Base-by-base conservation (phyloP, 2,113 vertebrate species). In the Amphilophus citrinellus region DNA sequence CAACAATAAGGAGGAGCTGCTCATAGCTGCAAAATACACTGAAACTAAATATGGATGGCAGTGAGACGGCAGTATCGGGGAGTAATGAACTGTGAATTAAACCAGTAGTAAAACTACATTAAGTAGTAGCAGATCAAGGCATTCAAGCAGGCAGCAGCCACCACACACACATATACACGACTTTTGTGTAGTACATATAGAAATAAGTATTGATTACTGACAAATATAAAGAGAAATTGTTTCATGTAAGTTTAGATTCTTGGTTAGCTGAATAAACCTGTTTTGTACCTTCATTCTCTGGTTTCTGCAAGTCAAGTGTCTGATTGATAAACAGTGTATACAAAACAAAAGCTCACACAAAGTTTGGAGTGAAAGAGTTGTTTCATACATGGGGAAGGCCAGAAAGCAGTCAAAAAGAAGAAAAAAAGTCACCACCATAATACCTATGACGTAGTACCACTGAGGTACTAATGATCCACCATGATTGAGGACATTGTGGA, bases 201-300 rank as follows among this genome's bases (percentile, higher is more conserved):
- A 71, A 53, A 71, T 30, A 50, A 50, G 47, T 50, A 53, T 53
- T 18, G 50, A 18, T 18, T 7, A 73, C 15, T 73, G 47, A 56
- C 1, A 0, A 73, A 73, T 53, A 47, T 56, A 18, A 53, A 73
- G 47, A 35, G 30, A 73, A 56, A 73, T 13, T n/a, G 20, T 35
- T 73, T 56, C 47, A n/a, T 73, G 68, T 14, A 14, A 30, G 56
- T 73, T 73, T 73, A 56, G 20, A 73, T 73, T 73, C 47, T 56
- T 56, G 27, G 47, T 73, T 56, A 73, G 56, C n/a, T 56, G 47
- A 73, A 27, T 56, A 73, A 73, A 73, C 53, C 47, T n/a, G 27
- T 11, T 56, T 56, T 22, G 57, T 58, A 32, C 27, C 47, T n/a
- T 73, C 0, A 1, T 0, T 56, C 10, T 0, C 47, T 73, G 47